Base-by-base conservation (phyloP, 2,113 vertebrate species). In the Rhabdomys dilectus region DNA sequence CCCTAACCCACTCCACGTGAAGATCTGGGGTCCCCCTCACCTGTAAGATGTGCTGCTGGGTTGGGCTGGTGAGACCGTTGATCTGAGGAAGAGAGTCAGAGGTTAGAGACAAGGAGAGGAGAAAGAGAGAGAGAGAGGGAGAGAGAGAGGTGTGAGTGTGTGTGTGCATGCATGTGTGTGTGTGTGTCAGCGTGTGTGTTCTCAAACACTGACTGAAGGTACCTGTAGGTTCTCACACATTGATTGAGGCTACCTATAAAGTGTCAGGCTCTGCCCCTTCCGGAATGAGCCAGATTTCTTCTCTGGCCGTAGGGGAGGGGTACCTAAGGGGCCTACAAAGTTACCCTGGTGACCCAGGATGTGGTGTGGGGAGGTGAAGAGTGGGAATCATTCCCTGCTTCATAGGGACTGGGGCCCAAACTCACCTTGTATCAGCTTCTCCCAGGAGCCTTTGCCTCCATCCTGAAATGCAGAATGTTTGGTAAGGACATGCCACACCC, bases 41-140 rank as follows among this genome's bases (percentile, higher is more conserved):
- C 98, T 95, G 97, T 98, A 15, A 98, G 97, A 66, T 98, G 98
- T 29, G 98, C 98, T 1, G 97, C 97, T 0, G 98, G 98, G 29
- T 91, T 98, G 85, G 53, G 36, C 73, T 78, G 66, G 2, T 45
- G 70, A n/a, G 92, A 56, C 13, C 70, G 81, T 31, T 48, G 66
- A n/a, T 94, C 97, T 98, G 89, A 36, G 39, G 86, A 89, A 97
- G 77, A 96, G 70, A 64, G 73, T 51, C 45, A 70, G 60, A 89
- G 21, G 42, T 95, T 31, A 98, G 93, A 42, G 26, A 39, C n/a
- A 31, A 29, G 34, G 42, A 62, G 82, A n/a, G 70, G 34, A 9
- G 31, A 36, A 31, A 45, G 45, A 45, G 45, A 45, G 45, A 45
- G 36, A 19, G 36, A 45, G 31, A 36, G 66, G n/a, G n/a, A n/a